Base-by-base conservation (phyloP, 2,113 vertebrate species). In the Eolophus roseicapilla region DNA sequence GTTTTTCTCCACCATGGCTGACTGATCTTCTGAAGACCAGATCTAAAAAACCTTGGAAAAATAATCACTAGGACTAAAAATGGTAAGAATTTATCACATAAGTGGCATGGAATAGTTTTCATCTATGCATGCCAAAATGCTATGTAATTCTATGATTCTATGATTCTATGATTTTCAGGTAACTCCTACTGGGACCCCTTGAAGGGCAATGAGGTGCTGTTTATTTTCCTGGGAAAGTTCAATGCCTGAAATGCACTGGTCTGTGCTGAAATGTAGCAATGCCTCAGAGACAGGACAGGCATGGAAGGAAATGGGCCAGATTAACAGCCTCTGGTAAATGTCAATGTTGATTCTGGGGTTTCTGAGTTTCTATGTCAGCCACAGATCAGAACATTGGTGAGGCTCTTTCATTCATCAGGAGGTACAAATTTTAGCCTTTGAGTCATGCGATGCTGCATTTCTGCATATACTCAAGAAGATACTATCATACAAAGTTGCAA, bases 351-450 rank as follows among this genome's bases (percentile, higher is more conserved):
- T 64, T 31, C 17, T 70, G 41, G 7, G 1, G 2, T 16, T 55
- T 71, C 16, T 52, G 27, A 55, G 23, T 65, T 68, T 70, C 25
- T 9, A 2, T 55, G 71, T 80, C 19, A 70, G 12, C 17, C 31
- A n/a, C 21, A 60, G 41, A 67, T 59, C 21, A 59, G 37, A 70
- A 52, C 33, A 21, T 31, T 6, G 9, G 8, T 14, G 13, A 57
- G 15, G 17, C 2, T 77, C 4, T 47, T 73, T 50, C 14, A 9
- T 44, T 60, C 9, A 2, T 20, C 6, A 9, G 25, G 27, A 75
- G 13, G 28, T 27, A 7, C 0, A 4, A 23, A 39, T 59, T 74
- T 70, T 49, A 47, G 7, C 39, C 41, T 44, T 67, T 2, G 0
- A 2, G 4, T 65, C 33, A 39, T 81, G 11, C 27, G 52, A 3